Evolutionary conservation across 2,113 vertebrate genomes (phyloP).

Genomic region (Orientallactaga bullata): DNA sequence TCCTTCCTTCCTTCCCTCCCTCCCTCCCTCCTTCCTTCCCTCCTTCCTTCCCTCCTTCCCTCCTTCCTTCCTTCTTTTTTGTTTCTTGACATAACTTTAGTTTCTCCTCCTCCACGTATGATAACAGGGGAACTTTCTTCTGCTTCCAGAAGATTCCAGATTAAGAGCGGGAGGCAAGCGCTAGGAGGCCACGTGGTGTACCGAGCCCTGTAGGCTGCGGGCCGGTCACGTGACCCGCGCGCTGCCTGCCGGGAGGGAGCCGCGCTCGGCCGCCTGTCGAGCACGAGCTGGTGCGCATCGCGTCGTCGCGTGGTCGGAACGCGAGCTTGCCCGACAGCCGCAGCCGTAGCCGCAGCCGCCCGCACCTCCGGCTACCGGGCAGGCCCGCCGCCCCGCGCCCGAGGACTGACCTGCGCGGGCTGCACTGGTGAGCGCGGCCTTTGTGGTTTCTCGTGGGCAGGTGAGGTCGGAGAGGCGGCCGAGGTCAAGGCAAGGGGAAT

Average conservation of each 20-base stretch:
- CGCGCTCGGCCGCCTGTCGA: fast-evolving
- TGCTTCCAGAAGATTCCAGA: background rate
- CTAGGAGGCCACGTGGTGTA: fast-evolving
- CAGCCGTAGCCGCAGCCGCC: too few species aligned
- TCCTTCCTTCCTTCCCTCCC: too few species aligned
- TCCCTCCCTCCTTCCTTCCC: too few species aligned
- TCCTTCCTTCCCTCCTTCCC: too few species aligned
- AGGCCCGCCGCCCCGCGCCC: too few species aligned
- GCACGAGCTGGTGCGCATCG: too few species aligned
- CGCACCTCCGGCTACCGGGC: background rate
- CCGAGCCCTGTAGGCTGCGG: fast-evolving
- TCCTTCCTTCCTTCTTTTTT: background rate
- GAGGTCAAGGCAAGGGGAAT: background rate
- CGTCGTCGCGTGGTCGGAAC: too few species aligned
- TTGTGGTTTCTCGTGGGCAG: fast-evolving
- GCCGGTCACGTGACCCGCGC: background rate
- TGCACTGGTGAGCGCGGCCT: background rate
- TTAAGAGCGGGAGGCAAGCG: fast-evolving
- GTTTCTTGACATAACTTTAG: background rate
- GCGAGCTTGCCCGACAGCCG: fast-evolving
- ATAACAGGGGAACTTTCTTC: fast-evolving
- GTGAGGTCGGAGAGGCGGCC: background rate
- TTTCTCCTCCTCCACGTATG: too few species aligned
- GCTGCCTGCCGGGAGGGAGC: background rate
- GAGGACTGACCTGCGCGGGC: too few species aligned